Percentiles rank a stretch among this genome's conserved stretches.
Conservation (phyloP, 2,113 vertebrate genomes). For the Melozone crissalis region DNA sequence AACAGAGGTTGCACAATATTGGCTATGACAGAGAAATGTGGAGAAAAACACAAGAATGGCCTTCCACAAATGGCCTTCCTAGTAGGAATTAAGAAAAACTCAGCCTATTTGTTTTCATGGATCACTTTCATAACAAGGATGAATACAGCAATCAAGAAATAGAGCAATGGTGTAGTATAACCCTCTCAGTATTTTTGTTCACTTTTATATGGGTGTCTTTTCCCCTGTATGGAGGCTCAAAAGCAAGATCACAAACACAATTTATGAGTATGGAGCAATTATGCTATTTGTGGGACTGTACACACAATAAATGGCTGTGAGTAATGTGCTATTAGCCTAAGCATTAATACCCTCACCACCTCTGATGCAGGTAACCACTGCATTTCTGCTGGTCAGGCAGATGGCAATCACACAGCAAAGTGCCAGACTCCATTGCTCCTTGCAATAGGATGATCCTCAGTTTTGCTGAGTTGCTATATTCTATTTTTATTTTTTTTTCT, state of each 20-base stretch:
- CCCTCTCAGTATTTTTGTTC: neutral
- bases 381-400: slow-evolving; percentile 6
- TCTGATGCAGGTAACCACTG: neutral
- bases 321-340: neutral
- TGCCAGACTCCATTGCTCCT: neutral
- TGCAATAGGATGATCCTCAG: neutral
- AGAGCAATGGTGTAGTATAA: neutral
- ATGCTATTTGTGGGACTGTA: neutral
- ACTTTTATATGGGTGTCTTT: neutral
- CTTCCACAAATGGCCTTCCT: neutral
- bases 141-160: neutral
- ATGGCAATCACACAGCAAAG: neutral
- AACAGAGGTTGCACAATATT: neutral
- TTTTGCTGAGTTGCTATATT: neutral
- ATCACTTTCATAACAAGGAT: neutral
- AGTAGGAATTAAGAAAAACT: neutral
- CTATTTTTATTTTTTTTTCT: neutral
- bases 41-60: neutral
- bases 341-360: neutral
- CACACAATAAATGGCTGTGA: neutral
- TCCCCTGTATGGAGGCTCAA: neutral
- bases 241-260: neutral
- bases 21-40: neutral
- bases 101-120: neutral
- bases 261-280: neutral